phyloP scores from a whole-genome alignment of 2,113 vertebrate species.

The Pavo muticus region DNA sequence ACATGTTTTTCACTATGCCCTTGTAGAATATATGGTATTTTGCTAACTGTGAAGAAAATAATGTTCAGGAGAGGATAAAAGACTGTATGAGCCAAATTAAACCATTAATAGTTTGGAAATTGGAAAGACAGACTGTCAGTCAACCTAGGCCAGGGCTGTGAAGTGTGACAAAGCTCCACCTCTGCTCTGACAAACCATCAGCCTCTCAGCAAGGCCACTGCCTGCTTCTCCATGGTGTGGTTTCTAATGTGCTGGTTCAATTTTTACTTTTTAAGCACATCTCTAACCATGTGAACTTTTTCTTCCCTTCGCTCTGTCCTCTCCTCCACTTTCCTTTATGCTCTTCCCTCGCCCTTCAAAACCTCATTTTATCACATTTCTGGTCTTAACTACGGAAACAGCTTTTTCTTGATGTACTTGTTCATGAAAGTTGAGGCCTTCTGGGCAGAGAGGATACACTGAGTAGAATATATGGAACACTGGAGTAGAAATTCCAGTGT shows the following conservation, averaged over 20 bases:
- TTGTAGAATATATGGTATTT: background rate
- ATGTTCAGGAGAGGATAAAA: background rate
- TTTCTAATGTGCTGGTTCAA: background rate
- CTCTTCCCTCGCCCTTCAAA: slow-evolving; percentile 35
- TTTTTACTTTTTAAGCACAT: background rate
- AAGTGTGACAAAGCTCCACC: background rate
- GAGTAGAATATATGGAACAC: background rate
- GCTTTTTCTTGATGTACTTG: background rate
- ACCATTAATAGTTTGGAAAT: slow-evolving; percentile 41
- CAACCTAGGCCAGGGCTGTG: background rate
- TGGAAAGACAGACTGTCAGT: background rate
- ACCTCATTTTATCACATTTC: background rate
- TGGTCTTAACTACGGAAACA: background rate
- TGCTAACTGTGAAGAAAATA: background rate
- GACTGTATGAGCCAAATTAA: slow-evolving; percentile 29
- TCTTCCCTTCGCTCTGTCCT: background rate
- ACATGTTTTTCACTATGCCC: background rate
- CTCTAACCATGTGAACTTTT: background rate
- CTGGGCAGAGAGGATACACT: background rate
- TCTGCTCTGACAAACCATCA: slow-evolving; percentile 10
- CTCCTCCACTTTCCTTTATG: background rate
- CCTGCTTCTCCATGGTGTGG: slow-evolving; percentile 4
- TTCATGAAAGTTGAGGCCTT: background rate
- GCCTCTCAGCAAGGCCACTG: background rate
- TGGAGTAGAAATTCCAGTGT: background rate